Evolutionary conservation across 1,140 invertebrate genomes (phyloP).

Genomic region (Venustaconcha ellipsiformis): DNA sequence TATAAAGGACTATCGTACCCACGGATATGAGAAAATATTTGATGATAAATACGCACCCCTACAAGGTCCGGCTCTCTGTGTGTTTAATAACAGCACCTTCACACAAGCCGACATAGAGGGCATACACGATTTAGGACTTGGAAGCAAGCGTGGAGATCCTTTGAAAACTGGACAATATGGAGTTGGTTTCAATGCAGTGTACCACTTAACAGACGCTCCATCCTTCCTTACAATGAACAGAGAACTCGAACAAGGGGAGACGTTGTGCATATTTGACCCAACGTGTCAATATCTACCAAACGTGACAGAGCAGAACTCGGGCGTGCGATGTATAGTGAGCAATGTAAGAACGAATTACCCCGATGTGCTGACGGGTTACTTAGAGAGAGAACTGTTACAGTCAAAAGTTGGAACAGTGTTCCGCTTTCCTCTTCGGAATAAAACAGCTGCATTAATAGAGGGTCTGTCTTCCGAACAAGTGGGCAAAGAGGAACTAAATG

Average conservation of each 20-base stretch:
- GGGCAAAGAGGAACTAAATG: constrained; percentile 15
- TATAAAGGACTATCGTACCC: constrained; percentile 50
- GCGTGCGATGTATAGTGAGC: constrained; percentile 33
- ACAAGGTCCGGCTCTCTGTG: constrained; percentile 60
- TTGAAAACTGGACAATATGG: constrained; percentile 58
- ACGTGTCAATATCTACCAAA: constrained; percentile 45
- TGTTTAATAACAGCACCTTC: constrained; percentile 61
- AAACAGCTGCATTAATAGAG: constrained; percentile 28
- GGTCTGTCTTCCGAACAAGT: constrained; percentile 29
- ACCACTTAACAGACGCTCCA: constrained; percentile 62
- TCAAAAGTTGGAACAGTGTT: constrained; percentile 29
- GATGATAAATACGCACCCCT: constrained; percentile 42
- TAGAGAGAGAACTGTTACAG: too few species aligned
- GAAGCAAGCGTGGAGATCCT: constrained; percentile 48
- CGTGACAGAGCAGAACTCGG: constrained; percentile 43
- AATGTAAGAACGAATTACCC: not conserved
- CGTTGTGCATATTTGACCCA: constrained; percentile 60
- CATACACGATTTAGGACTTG: constrained; percentile 55
- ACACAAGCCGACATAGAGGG: constrained; percentile 53
- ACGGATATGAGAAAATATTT: constrained; percentile 37
- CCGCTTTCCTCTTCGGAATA: constrained; percentile 40
- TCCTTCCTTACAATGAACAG: constrained; percentile 49
- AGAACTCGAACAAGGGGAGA: constrained; percentile 22
- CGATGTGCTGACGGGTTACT: constrained; percentile 1
- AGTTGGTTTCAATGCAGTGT: constrained; percentile 64